These are phyloP conservation scores for Batillaria attramentaria DNA, from an alignment of 1,140 invertebrate species.

Conservation along the genomic window DNA sequence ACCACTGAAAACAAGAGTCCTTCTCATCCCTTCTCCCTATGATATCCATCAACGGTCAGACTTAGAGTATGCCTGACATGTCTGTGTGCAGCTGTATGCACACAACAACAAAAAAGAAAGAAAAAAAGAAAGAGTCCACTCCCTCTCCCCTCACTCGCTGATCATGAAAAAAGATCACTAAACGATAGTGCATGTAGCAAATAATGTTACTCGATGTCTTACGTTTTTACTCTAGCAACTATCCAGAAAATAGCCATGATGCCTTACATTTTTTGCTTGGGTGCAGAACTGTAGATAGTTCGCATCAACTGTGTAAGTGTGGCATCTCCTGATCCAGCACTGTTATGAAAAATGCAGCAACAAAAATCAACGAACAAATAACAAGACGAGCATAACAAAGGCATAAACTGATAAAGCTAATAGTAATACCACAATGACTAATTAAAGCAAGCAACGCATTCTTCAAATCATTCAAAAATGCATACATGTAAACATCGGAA, in stretches of 20 bases:
- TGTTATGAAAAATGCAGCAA: conserved; percentile 22
- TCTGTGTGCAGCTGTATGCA: neutral
- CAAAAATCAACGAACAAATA: neutral
- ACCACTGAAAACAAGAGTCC: too few relatives aligned
- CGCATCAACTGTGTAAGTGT: conserved; percentile 40
- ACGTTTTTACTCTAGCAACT: neutral
- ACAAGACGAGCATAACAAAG: neutral
- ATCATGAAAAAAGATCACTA: neutral
- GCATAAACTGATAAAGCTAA: too few relatives aligned
- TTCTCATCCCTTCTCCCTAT: too few relatives aligned
- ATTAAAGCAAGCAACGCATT: neutral
- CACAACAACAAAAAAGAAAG: neutral
- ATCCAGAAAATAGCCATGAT: neutral
- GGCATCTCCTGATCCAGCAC: conserved; percentile 35
- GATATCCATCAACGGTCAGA: too few relatives aligned
- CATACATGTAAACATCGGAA: neutral
- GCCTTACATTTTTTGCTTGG: conserved; percentile 42
- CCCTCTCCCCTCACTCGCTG: neutral
- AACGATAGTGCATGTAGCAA: neutral
- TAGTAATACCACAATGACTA: neutral
- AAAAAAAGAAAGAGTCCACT: neutral
- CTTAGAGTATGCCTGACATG: too few relatives aligned
- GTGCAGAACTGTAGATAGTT: conserved; percentile 42
- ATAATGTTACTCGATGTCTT: too few relatives aligned
- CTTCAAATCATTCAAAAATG: neutral